Conservation (phyloP, 2,113 vertebrate species). For the Chauna torquata region DNA sequence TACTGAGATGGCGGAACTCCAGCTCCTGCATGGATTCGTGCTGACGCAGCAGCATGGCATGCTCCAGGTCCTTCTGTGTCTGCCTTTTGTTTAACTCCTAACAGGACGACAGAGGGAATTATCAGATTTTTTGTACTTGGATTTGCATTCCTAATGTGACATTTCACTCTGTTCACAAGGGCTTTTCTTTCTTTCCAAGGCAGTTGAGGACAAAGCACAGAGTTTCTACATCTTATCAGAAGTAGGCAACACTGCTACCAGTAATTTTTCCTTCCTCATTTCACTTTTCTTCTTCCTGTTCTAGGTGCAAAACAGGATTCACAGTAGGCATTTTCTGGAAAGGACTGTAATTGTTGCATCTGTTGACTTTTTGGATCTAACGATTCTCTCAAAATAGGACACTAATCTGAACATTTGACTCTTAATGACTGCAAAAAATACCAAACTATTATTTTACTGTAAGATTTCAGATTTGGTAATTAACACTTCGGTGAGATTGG, state of each 20-base stretch:
- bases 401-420: not conserved
- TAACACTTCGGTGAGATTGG: not conserved
- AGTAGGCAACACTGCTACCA: not conserved
- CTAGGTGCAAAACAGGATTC: constrained; percentile 8
- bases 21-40: constrained; percentile 99
- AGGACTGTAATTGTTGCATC: not conserved
- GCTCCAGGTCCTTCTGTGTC: constrained; percentile 97
- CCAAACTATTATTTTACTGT: not conserved
- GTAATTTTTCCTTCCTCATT: constrained; percentile 46
- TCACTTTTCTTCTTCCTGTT: constrained; percentile 50
- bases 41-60: constrained; percentile 96
- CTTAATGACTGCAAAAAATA: not conserved
- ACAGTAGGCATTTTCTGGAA: constrained; percentile 5
- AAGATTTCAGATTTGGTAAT: not conserved
- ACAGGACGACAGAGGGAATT: not conserved
- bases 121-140: constrained; percentile 17
- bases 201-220: constrained; percentile 6
- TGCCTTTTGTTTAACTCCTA: constrained; percentile 98
- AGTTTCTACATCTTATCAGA: not conserved
- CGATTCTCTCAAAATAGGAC: not conserved
- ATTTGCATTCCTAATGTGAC: not conserved
- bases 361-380: not conserved
- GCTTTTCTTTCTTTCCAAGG: not conserved
- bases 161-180: not conserved
- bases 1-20: constrained; percentile 96